These are phyloP conservation scores for Euplexia lucipara DNA, from an alignment of 2,888 invertebrate species.

Conservation along the genomic window DNA sequence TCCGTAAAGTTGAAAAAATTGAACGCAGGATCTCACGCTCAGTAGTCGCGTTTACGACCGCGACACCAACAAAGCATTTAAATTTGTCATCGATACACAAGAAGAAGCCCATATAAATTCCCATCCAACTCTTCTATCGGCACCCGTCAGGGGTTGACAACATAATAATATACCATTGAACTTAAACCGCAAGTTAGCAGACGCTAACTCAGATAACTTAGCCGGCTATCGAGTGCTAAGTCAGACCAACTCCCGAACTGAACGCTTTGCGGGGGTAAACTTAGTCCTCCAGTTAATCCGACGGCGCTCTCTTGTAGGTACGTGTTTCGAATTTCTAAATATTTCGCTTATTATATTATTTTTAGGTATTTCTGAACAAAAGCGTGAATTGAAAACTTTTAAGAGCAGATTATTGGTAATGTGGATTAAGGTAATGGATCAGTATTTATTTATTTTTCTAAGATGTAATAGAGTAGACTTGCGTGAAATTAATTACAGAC, in stretches of 20 bases:
- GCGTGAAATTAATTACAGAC: background rate
- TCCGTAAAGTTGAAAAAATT: too few species aligned
- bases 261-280: constrained; percentile 82
- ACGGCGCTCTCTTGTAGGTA: constrained; percentile 49
- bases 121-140: constrained; percentile 47
- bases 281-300: constrained; percentile 76
- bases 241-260: constrained; percentile 83
- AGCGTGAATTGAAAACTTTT: constrained; percentile 12
- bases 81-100: background rate
- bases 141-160: constrained; percentile 73
- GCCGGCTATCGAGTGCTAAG: constrained; percentile 86
- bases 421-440: background rate
- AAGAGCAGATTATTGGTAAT: constrained; percentile 10
- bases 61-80: constrained; percentile 6
- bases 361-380: constrained; percentile 8
- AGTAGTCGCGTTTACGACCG: too few species aligned
- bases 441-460: background rate
- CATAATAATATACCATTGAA: constrained; percentile 84
- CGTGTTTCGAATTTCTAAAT: constrained; percentile 45
- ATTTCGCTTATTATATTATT: constrained; percentile 18
- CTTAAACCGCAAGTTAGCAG: constrained; percentile 81
- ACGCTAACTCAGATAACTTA: constrained; percentile 85
- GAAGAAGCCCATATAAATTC: constrained; percentile 10
- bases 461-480: background rate
- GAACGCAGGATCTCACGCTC: too few species aligned